Percentiles rank a stretch among this genome's conserved stretches.
phyloP scores from a whole-genome alignment of 2,888 invertebrate species.

The Tricholauxania praeusta region DNA sequence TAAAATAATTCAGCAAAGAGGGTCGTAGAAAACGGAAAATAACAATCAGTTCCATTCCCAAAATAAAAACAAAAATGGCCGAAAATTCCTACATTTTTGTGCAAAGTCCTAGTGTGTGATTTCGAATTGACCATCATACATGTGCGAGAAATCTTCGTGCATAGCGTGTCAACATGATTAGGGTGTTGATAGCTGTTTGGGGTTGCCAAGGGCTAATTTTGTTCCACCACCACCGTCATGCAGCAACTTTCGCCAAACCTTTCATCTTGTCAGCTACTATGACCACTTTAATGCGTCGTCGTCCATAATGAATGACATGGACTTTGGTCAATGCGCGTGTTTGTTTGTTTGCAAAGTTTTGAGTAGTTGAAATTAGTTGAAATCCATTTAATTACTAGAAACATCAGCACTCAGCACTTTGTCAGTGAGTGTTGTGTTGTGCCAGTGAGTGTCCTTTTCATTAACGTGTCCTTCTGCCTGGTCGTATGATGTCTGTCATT shows the following conservation, averaged over 20 bases:
- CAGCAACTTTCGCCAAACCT: neutral
- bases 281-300: neutral
- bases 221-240: neutral
- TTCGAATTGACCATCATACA: slow-evolving; percentile 4
- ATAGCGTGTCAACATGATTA: neutral
- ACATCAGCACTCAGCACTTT: slow-evolving; percentile 67
- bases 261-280: neutral
- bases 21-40: slow-evolving; percentile 1
- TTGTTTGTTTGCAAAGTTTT: slow-evolving; percentile 23
- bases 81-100: slow-evolving; percentile 10
- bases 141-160: too few relatives aligned
- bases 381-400: slow-evolving; percentile 65
- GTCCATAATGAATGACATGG: slow-evolving; percentile 60
- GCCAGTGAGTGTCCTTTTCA: slow-evolving; percentile 55
- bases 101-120: neutral
- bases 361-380: slow-evolving; percentile 58
- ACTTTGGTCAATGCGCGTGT: slow-evolving; percentile 62
- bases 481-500: neutral
- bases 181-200: too few relatives aligned
- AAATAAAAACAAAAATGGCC: neutral
- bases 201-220: neutral
- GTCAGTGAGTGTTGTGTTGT: slow-evolving; percentile 34
- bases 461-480: slow-evolving; percentile 48
- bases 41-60: neutral
- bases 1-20: neutral